Percentiles rank a stretch among this genome's conserved stretches.
These are phyloP conservation scores for Zenarchopterus dispar DNA, from an alignment of 2,797 vertebrate species.

Conservation along the genomic window DNA sequence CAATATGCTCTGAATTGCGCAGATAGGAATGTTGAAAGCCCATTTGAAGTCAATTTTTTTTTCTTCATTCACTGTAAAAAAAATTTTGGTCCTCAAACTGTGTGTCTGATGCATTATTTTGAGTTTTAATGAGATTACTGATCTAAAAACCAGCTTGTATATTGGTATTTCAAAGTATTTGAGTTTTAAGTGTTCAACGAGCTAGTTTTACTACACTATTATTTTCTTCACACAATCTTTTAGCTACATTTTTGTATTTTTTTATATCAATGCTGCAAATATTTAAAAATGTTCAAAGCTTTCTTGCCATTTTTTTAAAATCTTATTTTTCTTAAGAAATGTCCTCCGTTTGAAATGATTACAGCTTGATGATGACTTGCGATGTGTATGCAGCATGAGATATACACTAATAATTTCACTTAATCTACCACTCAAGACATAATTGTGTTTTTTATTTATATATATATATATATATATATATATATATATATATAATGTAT, in stretches of 20 bases:
- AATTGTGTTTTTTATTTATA: too few species aligned
- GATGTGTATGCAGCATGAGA: conserved; percentile 62
- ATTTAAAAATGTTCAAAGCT: conserved; percentile 81
- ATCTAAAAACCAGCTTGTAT: conserved; percentile 44
- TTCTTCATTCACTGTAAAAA: conserved; percentile 37
- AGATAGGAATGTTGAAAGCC: conserved; percentile 67
- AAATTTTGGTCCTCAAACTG: conserved; percentile 13
- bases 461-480: too few species aligned
- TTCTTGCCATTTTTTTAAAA: conserved; percentile 78
- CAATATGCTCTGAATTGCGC: conserved; percentile 73
- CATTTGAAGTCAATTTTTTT: conserved; percentile 37
- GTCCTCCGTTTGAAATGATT: conserved; percentile 70
- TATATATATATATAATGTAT: conserved; percentile 5
- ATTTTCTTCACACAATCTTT: conserved; percentile 76
- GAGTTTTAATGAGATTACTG: conserved; percentile 18
- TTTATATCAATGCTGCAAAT: conserved; percentile 80
- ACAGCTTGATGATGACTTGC: conserved; percentile 61
- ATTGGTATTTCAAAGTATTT: conserved; percentile 67
- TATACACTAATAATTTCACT: conserved; percentile 23
- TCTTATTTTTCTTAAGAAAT: conserved; percentile 79
- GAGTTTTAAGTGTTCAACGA: conserved; percentile 81
- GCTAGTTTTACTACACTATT: conserved; percentile 71
- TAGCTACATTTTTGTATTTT: conserved; percentile 83
- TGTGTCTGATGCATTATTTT: conserved; percentile 17
- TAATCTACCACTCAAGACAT: conserved; percentile 17